These are phyloP conservation scores for Heliocidaris tuberculata DNA, from an alignment of 35 echinoderm and acorn worm genomes.

Conservation along the genomic window DNA sequence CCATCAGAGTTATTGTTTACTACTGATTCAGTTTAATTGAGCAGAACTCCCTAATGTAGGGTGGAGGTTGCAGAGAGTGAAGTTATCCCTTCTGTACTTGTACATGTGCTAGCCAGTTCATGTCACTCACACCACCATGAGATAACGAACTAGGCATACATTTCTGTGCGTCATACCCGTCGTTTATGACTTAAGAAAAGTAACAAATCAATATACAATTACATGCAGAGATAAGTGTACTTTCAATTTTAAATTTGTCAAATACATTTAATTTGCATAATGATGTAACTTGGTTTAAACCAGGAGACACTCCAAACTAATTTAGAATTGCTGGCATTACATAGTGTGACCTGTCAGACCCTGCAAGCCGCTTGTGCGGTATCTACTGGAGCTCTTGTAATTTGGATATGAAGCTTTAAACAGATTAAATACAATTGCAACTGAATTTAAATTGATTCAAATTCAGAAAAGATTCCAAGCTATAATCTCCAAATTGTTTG, in stretches of 20 bases:
- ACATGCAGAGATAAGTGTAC: background rate
- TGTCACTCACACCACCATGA: background rate
- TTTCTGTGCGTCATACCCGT: background rate
- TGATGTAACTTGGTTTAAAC: background rate
- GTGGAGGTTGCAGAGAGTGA: background rate
- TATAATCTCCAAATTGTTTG: no score
- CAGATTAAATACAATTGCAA: no score
- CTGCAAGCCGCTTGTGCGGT: no score
- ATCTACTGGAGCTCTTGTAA: no score
- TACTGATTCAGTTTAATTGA: background rate
- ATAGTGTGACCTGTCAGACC: no score
- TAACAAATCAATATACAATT: background rate
- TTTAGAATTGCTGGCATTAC: no score
- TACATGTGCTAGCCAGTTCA: no score
- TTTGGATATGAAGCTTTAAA: no score
- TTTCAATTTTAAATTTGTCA: background rate
- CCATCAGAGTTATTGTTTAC: background rate
- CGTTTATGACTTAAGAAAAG: background rate
- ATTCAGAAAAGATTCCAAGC: no score
- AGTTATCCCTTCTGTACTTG: no score
- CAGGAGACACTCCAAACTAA: background rate
- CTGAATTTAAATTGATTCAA: no score
- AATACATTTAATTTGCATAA: background rate
- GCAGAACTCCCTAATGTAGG: conserved; percentile 5
- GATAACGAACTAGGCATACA: background rate